These are phyloP conservation scores for Hippocampus kuda DNA, from an alignment of 2,797 vertebrate species.

Conservation along the genomic window DNA sequence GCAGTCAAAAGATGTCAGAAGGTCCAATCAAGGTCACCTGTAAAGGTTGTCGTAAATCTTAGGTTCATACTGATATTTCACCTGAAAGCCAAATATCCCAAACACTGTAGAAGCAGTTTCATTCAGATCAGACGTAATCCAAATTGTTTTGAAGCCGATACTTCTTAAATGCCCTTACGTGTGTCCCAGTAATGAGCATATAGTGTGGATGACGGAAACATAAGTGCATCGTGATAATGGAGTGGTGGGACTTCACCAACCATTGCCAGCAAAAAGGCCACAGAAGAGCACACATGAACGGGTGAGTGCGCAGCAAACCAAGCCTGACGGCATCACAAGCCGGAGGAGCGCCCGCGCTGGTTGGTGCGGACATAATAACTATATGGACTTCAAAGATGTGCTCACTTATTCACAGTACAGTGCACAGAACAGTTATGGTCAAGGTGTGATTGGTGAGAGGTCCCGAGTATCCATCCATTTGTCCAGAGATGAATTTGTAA, in stretches of 20 bases:
- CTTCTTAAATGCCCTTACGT: constrained; percentile 10
- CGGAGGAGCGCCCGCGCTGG: constrained; percentile 19
- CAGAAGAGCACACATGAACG: constrained; percentile 48
- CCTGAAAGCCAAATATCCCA: not conserved
- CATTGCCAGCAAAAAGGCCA: constrained; percentile 36
- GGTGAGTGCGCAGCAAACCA: constrained; percentile 49
- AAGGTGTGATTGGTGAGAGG: not conserved
- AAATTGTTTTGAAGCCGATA: not conserved
- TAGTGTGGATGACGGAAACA: constrained; percentile 25
- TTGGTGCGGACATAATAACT: constrained; percentile 34
- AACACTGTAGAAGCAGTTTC: not conserved
- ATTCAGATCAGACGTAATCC: not conserved
- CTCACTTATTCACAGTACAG: constrained; percentile 14
- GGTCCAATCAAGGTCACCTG: not conserved
- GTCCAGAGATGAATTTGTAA: not conserved
- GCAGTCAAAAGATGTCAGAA: not conserved
- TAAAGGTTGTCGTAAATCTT: not conserved
- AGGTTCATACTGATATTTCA: not conserved
- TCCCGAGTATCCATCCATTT: not conserved
- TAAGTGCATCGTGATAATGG: constrained; percentile 37
- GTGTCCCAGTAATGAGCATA: constrained; percentile 15
- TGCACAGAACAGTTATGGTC: not conserved
- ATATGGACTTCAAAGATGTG: constrained; percentile 30
- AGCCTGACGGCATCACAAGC: constrained; percentile 46
- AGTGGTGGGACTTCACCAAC: constrained; percentile 42